phyloP scores from a whole-genome alignment of 2,113 vertebrate genomes.

The Takifugu flavidus region DNA sequence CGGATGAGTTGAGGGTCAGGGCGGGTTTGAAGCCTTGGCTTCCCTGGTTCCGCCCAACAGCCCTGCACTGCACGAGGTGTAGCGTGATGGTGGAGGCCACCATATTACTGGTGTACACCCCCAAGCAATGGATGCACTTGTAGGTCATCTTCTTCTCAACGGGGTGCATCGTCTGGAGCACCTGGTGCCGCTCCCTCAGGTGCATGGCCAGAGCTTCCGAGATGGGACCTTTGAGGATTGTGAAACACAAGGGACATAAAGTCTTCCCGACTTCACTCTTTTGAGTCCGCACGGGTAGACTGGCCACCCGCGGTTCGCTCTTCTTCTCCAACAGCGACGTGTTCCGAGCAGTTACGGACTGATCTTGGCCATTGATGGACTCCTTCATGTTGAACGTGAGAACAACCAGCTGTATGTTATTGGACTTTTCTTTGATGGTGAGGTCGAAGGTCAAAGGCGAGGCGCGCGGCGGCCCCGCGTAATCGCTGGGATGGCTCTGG shows the following conservation, averaged over 20 bases:
- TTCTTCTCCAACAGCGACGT: conserved; percentile 71
- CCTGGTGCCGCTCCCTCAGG: conserved; percentile 91
- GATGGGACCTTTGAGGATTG: conserved; percentile 93
- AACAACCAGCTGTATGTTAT: conserved; percentile 91
- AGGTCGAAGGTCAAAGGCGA: conserved; percentile 94
- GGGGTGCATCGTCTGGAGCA: conserved; percentile 94
- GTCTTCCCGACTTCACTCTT: conserved; percentile 91
- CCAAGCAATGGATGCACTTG: conserved; percentile 97
- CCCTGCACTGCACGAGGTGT: conserved; percentile 95
- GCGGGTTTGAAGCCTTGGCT: conserved; percentile 73
- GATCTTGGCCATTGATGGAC: conserved; percentile 76
- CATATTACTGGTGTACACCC: conserved; percentile 98
- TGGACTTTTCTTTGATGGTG: conserved; percentile 88
- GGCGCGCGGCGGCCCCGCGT: conserved; percentile 84
- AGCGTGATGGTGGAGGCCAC: conserved; percentile 95
- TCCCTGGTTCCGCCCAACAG: conserved; percentile 87
- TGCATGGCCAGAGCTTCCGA: conserved; percentile 90
- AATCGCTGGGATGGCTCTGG: conserved; percentile 86
- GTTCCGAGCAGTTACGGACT: conserved; percentile 79
- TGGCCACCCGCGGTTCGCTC: conserved; percentile 70
- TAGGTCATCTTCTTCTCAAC: conserved; percentile 98
- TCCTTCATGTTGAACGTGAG: conserved; percentile 96
- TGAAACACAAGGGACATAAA: conserved; percentile 93
- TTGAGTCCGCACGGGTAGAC: conserved; percentile 77
- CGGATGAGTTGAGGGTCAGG: conserved; percentile 74